Base-by-base conservation (phyloP, 2,888 invertebrate species). In the Tenthredo notha region DNA sequence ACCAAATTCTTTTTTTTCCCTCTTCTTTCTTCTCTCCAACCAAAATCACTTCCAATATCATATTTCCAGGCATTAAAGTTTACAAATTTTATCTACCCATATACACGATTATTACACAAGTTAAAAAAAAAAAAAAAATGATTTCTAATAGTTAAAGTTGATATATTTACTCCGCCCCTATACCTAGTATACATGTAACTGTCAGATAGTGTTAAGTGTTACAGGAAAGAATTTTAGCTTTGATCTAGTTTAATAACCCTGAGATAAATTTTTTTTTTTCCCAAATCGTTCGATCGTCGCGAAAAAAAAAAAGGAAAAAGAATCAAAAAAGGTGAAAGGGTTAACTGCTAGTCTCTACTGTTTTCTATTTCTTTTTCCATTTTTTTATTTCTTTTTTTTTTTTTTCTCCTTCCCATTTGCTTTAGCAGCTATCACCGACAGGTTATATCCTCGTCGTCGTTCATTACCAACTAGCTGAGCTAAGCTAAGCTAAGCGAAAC, bases 381-480 rank as follows among this genome's bases (percentile, higher is more conserved):
- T n/a, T 54, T 77, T 18, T 33, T 54, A 18, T 70, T 29, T 29
- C 18, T 54, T n/a, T 54, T 77, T 18, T 33, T 54, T 25, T 70
- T 29, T 29, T 29, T 50, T 74, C 7, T 47, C 43, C 10, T 29
- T 65, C 12, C 18, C 33, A 50, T 43, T 9, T n/a, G 72, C 29
- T 10, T 58, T 50, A 15, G 50, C 10, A 15, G 33, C 40, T 29
- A 50, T 54, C 50, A 77, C 54, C 43, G 84, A 47, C 25, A 74
- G 25, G n/a, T 54, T 47, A 25, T 47, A 77, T 33, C 54, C n/a
- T n/a, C n/a, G n/a, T 54, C 47, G 54, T 33, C 50, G 37, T 33
- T 77, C 54, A 77, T 77, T 54, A 77, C 47, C 50, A 37, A 7
- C 54, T 54, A n/a, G 54, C 54, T 54, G n/a, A 54, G n/a, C 50